These are phyloP conservation scores for Stegodyphus mimosarum DNA, from an alignment of 1,140 invertebrate species.

Conservation along the genomic window DNA sequence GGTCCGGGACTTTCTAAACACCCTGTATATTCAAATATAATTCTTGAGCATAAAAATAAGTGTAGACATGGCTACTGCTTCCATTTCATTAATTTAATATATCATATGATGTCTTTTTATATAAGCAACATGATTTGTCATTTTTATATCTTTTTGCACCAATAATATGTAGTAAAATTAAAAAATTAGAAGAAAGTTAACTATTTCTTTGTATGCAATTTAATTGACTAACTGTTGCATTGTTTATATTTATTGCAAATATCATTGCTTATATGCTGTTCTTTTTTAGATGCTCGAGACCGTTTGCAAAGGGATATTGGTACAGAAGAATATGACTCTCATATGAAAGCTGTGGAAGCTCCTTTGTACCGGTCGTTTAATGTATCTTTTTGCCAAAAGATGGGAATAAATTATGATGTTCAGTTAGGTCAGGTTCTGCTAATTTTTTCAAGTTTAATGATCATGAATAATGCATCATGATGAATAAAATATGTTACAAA, in stretches of 20 bases:
- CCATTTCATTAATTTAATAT: too few relatives aligned
- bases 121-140: too few relatives aligned
- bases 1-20: too few relatives aligned
- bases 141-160: too few relatives aligned
- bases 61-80: too few relatives aligned
- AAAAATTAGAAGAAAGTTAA: too few relatives aligned
- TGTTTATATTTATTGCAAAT: background rate
- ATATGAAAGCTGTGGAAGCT: constrained; percentile 81
- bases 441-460: background rate
- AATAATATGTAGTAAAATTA: too few relatives aligned
- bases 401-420: constrained; percentile 83
- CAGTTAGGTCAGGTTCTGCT: constrained; percentile 74
- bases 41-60: too few relatives aligned
- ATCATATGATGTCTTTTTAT: too few relatives aligned
- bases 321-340: constrained; percentile 64
- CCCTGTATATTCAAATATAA: too few relatives aligned
- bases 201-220: background rate
- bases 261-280: background rate
- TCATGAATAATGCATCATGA: background rate
- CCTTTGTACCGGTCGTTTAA: constrained; percentile 86
- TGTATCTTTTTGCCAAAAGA: constrained; percentile 82
- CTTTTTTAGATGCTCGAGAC: constrained; percentile 10
- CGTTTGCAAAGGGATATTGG: constrained; percentile 7
- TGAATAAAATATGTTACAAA: background rate
- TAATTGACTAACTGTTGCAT: background rate